Base-by-base conservation (phyloP, 1,140 invertebrate species). In the Trichoplusia ni region DNA sequence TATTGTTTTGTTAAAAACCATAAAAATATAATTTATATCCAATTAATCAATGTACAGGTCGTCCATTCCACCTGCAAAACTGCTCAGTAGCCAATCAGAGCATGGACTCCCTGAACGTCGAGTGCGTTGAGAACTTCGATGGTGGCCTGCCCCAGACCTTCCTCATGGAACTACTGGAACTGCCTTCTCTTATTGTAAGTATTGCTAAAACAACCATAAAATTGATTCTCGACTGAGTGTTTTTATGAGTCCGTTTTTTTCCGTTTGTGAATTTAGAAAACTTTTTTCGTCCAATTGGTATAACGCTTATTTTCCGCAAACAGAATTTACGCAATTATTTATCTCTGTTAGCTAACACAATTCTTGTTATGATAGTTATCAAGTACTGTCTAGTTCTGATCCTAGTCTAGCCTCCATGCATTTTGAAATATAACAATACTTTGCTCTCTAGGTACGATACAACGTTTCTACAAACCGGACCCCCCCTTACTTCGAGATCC, bases 41-140 rank as follows among this genome's bases (percentile, higher is more conserved):
- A n/a, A n/a, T n/a, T n/a, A n/a, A n/a, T n/a, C n/a, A n/a, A n/a
- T 60, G 84, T 90, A 68, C 91, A 94, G 96, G 96, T 71, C 94
- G 95, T 19, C 97, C 97, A 7, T 97, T 97, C 77, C 93, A 95
- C 21, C 91, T 97, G 29, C 93, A 95, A 67, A 98, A 98, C 86
- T 98, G 97, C 84, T 94, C 94, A n/a, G 92, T 97, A n/a, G 92
- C 94, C 49, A 98, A 98, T 84, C 95, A 96, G 79, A 97, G 96
- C 38, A 93, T 94, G 58, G 95, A 97, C 73, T 95, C 95, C 0
- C 75, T 97, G 47, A 92, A 94, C 76, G 94, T 97, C 2, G 94
- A 95, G 35, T 97, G 96, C 75, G 91, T 93, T 19, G 95, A 96
- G 84, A 95, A 95, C 51, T 97, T 96, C 86, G 95, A 97, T 77